These are phyloP conservation scores for Seira ritae DNA, from an alignment of 2,888 invertebrate species.

Conservation along the genomic window DNA sequence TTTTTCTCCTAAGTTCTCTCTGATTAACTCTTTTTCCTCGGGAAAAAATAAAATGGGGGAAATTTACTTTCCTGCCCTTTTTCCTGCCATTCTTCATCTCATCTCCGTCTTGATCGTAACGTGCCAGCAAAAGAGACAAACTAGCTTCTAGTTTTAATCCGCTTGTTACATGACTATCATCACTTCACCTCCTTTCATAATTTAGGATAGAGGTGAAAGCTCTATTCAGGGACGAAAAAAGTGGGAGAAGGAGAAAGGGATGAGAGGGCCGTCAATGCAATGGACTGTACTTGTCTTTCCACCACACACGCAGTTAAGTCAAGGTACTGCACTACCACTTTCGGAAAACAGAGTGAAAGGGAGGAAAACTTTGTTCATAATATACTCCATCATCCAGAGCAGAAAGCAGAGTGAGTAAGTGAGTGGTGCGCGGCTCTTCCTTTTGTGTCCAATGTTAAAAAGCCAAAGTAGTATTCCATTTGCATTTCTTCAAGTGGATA, in stretches of 20 bases:
- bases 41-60: conserved; percentile 20
- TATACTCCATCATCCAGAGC: too few species aligned
- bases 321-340: too few species aligned
- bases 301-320: too few species aligned
- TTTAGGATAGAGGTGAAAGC: background rate
- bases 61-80: conserved; percentile 24
- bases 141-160: too few species aligned
- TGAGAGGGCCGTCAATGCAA: background rate
- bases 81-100: background rate
- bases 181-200: background rate
- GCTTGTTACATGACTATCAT: too few species aligned
- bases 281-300: too few species aligned
- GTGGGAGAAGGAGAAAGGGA: background rate
- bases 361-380: conserved; percentile 28
- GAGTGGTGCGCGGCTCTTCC: background rate
- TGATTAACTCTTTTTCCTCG: conserved; percentile 34
- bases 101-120: background rate
- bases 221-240: background rate
- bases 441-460: background rate
- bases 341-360: background rate
- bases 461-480: conserved; percentile 30
- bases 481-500: conserved; percentile 46
- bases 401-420: too few species aligned
- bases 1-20: conserved; percentile 21
- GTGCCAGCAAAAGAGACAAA: too few species aligned